A percentile compares a stretch with the other conserved stretches of the same genome.
These are phyloP conservation scores for Petrolisthes manimaculis DNA, from an alignment of 2,888 invertebrate genomes.

Conservation along the genomic window DNA sequence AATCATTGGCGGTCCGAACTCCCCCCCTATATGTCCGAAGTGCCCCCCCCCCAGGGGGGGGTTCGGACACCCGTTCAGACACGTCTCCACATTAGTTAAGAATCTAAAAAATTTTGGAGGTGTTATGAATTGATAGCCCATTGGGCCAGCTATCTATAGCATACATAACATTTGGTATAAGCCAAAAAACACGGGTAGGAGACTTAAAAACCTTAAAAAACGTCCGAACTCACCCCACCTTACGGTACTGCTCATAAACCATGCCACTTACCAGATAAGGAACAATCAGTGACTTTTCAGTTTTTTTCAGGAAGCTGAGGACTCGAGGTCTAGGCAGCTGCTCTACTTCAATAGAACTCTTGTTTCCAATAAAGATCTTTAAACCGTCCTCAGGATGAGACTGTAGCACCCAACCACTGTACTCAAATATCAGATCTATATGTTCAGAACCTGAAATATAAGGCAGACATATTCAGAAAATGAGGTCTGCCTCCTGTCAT, in stretches of 20 bases:
- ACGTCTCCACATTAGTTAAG: too few species aligned
- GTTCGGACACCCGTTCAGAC: too few species aligned
- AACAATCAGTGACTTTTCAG: slow-evolving; percentile 84
- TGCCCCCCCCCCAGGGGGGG: too few species aligned
- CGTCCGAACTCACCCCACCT: too few species aligned
- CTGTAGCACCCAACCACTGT: slow-evolving; percentile 91
- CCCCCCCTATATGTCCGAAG: too few species aligned
- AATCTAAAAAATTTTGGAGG: too few species aligned
- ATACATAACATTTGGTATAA: too few species aligned
- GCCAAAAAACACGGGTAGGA: too few species aligned
- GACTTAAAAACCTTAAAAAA: too few species aligned
- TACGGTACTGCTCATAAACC: background rate
- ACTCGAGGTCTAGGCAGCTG: slow-evolving; percentile 89
- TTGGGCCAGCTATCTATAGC: too few species aligned
- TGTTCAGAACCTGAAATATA: slow-evolving; percentile 77
- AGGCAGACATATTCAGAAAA: slow-evolving; percentile 65
- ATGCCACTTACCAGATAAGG: slow-evolving; percentile 79
- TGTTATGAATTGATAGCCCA: too few species aligned
- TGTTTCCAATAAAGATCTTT: slow-evolving; percentile 86
- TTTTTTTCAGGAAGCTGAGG: slow-evolving; percentile 84
- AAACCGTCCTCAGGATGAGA: slow-evolving; percentile 90
- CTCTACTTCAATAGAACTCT: slow-evolving; percentile 82
- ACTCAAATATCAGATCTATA: slow-evolving; percentile 90
- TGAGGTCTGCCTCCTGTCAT: slow-evolving; percentile 8
- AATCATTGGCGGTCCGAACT: too few species aligned